Evolutionary conservation across 2,113 vertebrate genomes (phyloP).

Genomic region (Leptocoma aspasia): DNA sequence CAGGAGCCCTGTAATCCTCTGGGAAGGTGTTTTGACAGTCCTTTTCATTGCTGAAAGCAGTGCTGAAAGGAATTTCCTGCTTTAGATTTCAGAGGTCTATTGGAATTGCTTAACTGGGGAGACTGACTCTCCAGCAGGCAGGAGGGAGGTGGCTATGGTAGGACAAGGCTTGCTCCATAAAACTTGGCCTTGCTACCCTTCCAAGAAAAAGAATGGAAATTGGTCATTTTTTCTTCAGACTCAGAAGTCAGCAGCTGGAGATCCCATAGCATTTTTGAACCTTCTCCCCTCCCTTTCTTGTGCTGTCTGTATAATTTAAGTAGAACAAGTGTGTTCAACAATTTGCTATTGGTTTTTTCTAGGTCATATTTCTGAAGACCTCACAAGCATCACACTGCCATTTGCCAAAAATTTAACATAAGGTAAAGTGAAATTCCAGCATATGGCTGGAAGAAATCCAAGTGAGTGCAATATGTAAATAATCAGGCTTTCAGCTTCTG

Average conservation of each 20-base stretch:
- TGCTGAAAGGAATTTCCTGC: conserved; percentile 69
- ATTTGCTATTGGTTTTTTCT: conserved; percentile 16
- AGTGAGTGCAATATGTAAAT: not conserved
- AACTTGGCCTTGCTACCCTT: not conserved
- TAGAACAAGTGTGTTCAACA: not conserved
- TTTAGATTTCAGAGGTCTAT: conserved; percentile 43
- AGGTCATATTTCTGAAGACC: not conserved
- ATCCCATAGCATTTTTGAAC: not conserved
- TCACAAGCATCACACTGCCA: not conserved
- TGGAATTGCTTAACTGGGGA: conserved; percentile 10
- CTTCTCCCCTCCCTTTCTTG: not conserved
- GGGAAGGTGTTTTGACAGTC: conserved; percentile 54
- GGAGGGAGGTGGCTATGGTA: not conserved
- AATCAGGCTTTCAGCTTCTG: conserved; percentile 1
- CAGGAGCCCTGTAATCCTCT: conserved; percentile 21
- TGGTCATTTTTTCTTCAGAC: conserved; percentile 10
- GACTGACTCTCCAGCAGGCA: not conserved
- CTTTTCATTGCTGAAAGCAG: conserved; percentile 29
- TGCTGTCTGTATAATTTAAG: not conserved
- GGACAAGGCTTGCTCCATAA: not conserved
- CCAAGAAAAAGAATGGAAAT: conserved; percentile 24
- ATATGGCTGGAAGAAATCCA: conserved; percentile 2
- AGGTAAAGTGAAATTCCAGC: conserved; percentile 12
- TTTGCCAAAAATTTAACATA: conserved; percentile 34
- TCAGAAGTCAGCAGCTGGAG: not conserved